Percentiles rank a stretch among this genome's conserved stretches.
These are phyloP conservation scores for Mirza zaza DNA, from an alignment of 2,113 vertebrate genomes.

Conservation along the genomic window DNA sequence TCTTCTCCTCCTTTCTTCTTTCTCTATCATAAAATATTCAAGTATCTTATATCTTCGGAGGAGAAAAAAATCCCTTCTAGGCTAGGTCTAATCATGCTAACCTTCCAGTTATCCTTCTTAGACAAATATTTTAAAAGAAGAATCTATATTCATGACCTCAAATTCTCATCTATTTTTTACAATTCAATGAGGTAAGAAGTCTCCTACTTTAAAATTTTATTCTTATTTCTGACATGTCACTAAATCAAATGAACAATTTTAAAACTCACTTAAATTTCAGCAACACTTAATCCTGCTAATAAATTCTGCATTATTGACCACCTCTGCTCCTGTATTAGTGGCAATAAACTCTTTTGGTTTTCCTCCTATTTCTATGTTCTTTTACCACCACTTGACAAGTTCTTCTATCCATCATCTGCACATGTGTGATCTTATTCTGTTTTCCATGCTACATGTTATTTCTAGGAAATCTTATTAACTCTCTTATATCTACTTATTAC, in stretches of 20 bases:
- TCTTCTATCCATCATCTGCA: not conserved
- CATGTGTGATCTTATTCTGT: not conserved
- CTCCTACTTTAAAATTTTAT: not conserved
- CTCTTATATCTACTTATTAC: not conserved
- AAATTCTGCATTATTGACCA: not conserved
- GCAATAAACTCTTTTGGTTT: not conserved
- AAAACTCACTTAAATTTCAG: not conserved
- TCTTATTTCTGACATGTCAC: not conserved
- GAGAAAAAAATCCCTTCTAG: not conserved
- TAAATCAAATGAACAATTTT: not conserved
- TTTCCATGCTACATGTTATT: not conserved
- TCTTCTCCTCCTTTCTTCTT: not conserved
- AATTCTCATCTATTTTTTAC: not conserved
- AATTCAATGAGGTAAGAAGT: not conserved
- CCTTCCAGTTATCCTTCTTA: not conserved
- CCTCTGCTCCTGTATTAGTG: accelerated
- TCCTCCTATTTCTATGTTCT: not conserved
- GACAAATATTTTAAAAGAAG: not conserved
- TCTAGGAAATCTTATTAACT: not conserved
- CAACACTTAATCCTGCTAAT: not conserved
- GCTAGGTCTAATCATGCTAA: not conserved
- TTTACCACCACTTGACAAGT: not conserved
- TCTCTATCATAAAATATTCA: not conserved
- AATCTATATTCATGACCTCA: not conserved
- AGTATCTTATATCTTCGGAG: not conserved